Conservation (phyloP, 2,888 invertebrate species). For the Arenicola marina region DNA sequence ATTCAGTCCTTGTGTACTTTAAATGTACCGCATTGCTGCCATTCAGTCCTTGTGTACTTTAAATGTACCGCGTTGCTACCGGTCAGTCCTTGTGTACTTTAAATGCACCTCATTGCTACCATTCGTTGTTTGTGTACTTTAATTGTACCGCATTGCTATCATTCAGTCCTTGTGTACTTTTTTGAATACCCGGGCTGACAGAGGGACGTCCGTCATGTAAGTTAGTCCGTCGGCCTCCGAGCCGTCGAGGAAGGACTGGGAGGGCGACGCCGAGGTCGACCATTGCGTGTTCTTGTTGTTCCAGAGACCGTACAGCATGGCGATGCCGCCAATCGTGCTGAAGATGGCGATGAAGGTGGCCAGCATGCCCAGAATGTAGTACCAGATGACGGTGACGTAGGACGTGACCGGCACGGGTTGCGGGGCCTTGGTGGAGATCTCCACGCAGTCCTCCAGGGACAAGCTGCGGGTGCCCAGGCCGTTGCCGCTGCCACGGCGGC, state of each 20-base stretch:
- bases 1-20: no score
- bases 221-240: no score
- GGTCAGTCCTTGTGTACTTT: no score
- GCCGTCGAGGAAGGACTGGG: background rate
- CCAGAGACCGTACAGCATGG: conserved; percentile 9
- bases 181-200: no score
- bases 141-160: no score
- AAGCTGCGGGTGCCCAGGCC: background rate
- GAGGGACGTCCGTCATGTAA: background rate
- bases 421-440: conserved; percentile 13
- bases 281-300: background rate
- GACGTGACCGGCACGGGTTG: background rate
- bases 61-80: no score
- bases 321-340: conserved; percentile 8
- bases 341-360: conserved; percentile 11
- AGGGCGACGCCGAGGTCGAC: background rate
- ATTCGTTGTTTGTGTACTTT: no score
- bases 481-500: background rate
- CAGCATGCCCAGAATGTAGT: conserved; percentile 13
- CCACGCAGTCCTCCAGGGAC: conserved; percentile 12
- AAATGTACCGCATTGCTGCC: no score
- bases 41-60: no score
- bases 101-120: no score
- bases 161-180: no score
- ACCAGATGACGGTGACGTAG: conserved; percentile 2